Evolutionary conservation across 1,140 invertebrate species (phyloP), one percentile per base, ranked within the genome.

Genomic region (Drosophila yakuba): DNA sequence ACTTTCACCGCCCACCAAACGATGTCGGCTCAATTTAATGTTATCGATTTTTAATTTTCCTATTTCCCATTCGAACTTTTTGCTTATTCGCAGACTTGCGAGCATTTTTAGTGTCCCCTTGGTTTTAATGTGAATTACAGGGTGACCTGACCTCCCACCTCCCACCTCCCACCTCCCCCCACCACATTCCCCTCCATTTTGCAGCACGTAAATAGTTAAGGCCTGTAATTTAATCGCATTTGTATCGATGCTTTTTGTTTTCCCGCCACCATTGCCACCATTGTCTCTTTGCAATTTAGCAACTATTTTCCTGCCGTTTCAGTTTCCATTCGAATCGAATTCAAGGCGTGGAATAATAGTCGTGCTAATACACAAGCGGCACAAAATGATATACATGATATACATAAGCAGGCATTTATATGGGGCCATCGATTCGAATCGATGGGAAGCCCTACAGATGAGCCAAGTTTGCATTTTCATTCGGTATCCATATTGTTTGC

Each of bases 21-120:
- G 15, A 43, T 43, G 54, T 52, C 57, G 44, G 57, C 61, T 86
- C 74, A 75, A 82, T 86, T 86, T 73, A 88, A 88, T 82, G 76
- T 88, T 86, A 86, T 86, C 67, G 84, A 86, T 86, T 86, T 86
- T 83, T 86, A 86, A 86, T 88, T 86, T 86, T 89, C 62, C 75
- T 66, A 69, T 86, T 86, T 89, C 62, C 75, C 62, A 69, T 86
- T 82, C 71, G 63, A 75, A 64, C 74, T 57, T 79, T 75, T 64
- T 25, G 73, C 74, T 60, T 48, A 68, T 61, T 78, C 63, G 83
- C 75, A 72, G 62, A 86, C 73, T 80, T 80, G 79, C 32, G 67
- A 62, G 54, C 48, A 80, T 75, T 88, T 57, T 68, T 68, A 59
- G 44, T 78, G 61, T 82, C 74, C 43, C 43, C 63, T 69, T 81